phyloP scores from a whole-genome alignment of 2,888 invertebrate species.

The Drosophila picticornis region DNA sequence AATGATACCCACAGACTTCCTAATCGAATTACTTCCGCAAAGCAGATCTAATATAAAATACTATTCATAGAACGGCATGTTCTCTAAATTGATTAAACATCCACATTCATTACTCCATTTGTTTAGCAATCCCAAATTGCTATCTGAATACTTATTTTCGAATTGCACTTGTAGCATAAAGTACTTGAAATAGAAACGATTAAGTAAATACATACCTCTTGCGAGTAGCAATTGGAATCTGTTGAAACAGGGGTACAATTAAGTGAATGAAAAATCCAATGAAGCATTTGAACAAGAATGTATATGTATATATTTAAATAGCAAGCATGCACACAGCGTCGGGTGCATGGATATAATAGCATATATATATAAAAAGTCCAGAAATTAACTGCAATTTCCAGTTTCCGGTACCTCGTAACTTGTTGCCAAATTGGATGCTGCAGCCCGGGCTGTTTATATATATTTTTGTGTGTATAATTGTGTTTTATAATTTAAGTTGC shows the following conservation, averaged over 20 bases:
- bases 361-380: constrained; percentile 38
- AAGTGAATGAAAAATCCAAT: constrained; percentile 1
- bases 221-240: neutral
- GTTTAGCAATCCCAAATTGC: neutral
- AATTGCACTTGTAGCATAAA: constrained; percentile 1
- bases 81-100: neutral
- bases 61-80: neutral
- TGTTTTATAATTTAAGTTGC: constrained; percentile 51
- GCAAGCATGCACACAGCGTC: constrained; percentile 33
- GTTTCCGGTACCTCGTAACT: constrained; percentile 43
- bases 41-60: neutral
- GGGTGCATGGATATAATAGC: constrained; percentile 37
- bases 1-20: neutral
- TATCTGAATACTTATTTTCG: neutral
- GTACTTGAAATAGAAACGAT: constrained; percentile 8
- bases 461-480: constrained; percentile 26
- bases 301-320: constrained; percentile 72
- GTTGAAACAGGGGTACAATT: neutral
- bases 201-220: constrained; percentile 23
- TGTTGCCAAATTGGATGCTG: constrained; percentile 23
- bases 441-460: constrained; percentile 10
- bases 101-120: too few relatives aligned
- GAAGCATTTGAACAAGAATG: constrained; percentile 41
- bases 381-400: constrained; percentile 44
- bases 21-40: neutral